A percentile compares a stretch with the other conserved stretches of the same genome.
These are phyloP conservation scores for Drosophila sordidapex DNA, from an alignment of 2,888 invertebrate species.

Conservation along the genomic window DNA sequence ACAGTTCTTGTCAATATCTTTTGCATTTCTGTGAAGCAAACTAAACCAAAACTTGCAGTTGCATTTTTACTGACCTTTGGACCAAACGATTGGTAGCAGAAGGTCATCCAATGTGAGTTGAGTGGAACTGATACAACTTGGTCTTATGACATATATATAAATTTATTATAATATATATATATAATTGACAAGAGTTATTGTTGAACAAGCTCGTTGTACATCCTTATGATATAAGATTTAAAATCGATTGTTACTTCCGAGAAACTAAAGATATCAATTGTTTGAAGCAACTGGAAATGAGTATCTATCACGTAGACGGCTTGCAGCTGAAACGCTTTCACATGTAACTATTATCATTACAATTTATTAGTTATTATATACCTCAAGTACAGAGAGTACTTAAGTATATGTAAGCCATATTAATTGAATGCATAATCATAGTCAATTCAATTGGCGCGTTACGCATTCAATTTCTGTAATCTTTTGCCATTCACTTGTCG, in stretches of 20 bases:
- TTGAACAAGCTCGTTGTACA: neutral
- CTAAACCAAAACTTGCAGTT: conserved; percentile 26
- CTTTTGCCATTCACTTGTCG: neutral
- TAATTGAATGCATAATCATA: conserved; percentile 26
- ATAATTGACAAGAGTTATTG: neutral
- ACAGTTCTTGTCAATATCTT: conserved; percentile 67
- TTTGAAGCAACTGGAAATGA: neutral
- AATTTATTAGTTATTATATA: conserved; percentile 5
- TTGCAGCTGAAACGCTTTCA: neutral
- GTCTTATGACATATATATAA: neutral
- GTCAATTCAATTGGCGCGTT: conserved; percentile 16
- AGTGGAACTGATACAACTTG: neutral
- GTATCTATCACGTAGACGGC: neutral
- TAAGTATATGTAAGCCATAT: conserved; percentile 8
- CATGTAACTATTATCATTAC: neutral
- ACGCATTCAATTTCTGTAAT: conserved; percentile 9
- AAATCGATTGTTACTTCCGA: neutral
- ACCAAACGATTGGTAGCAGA: neutral
- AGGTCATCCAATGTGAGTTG: conserved; percentile 8
- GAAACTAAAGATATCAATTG: too few relatives aligned
- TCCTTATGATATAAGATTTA: neutral
- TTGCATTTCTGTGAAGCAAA: conserved; percentile 8
- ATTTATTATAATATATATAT: too few relatives aligned
- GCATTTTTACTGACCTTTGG: conserved; percentile 28
- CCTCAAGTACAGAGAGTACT: neutral